These are phyloP conservation scores for Chaitophorus viminalis DNA, from an alignment of 2,888 invertebrate genomes.

Conservation along the genomic window DNA sequence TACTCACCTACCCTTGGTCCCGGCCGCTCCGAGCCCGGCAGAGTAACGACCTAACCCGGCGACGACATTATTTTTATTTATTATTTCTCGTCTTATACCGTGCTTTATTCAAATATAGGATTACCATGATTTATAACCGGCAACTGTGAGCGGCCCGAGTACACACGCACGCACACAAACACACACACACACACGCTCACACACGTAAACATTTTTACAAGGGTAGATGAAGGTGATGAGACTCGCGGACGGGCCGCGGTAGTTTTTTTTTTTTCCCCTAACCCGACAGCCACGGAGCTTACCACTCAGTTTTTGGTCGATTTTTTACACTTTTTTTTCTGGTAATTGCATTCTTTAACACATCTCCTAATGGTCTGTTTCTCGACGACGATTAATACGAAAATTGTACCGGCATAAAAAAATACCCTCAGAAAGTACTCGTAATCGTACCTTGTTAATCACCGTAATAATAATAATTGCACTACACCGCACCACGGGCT, in stretches of 20 bases:
- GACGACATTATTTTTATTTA: slow-evolving; percentile 61
- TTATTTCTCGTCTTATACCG: slow-evolving; percentile 46
- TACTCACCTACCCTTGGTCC: not conserved
- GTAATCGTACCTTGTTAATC: slow-evolving; percentile 39
- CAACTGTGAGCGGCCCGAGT: not conserved
- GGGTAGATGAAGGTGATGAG: not conserved
- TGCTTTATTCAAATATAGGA: slow-evolving; percentile 59
- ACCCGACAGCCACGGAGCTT: not conserved
- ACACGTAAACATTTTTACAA: slow-evolving; percentile 17
- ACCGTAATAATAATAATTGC: slow-evolving; percentile 2
- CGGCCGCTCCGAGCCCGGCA: not conserved
- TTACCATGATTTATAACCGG: slow-evolving; percentile 58
- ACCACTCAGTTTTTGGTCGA: not conserved
- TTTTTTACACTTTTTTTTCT: not conserved
- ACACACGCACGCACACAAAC: not conserved
- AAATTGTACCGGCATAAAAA: slow-evolving; percentile 3
- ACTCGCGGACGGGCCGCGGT: not conserved
- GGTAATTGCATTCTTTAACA: slow-evolving; percentile 24
- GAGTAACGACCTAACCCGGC: slow-evolving; percentile 17
- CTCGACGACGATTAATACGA: slow-evolving; percentile 37
- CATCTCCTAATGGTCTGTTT: slow-evolving; percentile 15
- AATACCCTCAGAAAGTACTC: slow-evolving; percentile 14
- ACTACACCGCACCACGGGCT: not conserved
- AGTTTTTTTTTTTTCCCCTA: slow-evolving; percentile 14
- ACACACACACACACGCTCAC: not conserved